Evolutionary conservation across 2,113 vertebrate species (phyloP), one percentile per base, ranked within the genome.

Genomic region (Ammospiza caudacuta): DNA sequence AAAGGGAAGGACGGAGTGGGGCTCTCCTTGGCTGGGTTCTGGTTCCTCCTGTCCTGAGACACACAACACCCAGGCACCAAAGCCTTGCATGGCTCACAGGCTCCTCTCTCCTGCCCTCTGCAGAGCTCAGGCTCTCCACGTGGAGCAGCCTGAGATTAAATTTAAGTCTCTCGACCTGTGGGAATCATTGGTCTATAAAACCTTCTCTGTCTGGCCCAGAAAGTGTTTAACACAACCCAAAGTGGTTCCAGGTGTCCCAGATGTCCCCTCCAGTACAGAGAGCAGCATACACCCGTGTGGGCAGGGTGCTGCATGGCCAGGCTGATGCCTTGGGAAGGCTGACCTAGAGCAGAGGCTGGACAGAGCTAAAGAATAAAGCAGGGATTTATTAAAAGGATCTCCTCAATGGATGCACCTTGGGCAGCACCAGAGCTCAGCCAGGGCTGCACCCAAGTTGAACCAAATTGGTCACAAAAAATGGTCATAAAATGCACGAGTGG

Each of bases 241-340:
- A 74, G 29, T 39, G 8, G n/a, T 37, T 85, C 15, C 86, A 72
- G 52, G 28, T 17, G 8, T n/a, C 29, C 31, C 25, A 14, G 19
- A 59, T 16, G 37, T 44, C 13, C 20, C 18, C 35, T 51, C 13
- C 39, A 3, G 33, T 3, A 43, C 25, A 67, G 29, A 55, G 10
- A 74, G 49, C 54, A 66, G 68, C 29, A 54, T 10, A 1, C 0
- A 0, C 23, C 52, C 13, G 1, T 0, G 0, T 5, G 24, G 4
- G 8, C 54, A 61, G 43, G 41, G 24, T 31, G 18, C 41, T 77
- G 25, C 57, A 39, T 3, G 17, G 62, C 27, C 62, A 44, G 39
- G 55, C 33, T n/a, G 55, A n/a, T 58, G 55, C 33, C 55, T 58
- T 58, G 33, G 2, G 55, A 15, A 15, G 33, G 20, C 55, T 58